phyloP scores from a whole-genome alignment of 2,797 vertebrate genomes.

The Mionectes olivaceus region DNA sequence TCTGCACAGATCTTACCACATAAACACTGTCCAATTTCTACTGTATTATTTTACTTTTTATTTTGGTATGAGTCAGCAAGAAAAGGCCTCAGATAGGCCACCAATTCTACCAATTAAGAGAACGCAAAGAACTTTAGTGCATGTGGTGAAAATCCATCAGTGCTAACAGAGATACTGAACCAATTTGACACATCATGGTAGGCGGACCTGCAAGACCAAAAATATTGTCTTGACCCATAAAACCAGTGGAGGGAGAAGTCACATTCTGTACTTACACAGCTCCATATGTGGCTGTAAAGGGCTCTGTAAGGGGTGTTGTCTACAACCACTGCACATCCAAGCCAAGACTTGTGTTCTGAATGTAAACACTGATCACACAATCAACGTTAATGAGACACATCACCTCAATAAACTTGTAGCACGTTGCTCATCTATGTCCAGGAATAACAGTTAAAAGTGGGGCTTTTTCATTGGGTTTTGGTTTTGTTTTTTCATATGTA shows the following conservation, averaged over 20 bases:
- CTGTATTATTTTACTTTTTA: background rate
- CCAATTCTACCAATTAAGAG: background rate
- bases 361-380: background rate
- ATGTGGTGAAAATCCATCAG: background rate
- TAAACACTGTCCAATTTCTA: background rate
- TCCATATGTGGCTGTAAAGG: background rate
- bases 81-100: background rate
- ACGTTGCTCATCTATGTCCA: background rate
- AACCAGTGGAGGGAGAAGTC: conserved; percentile 7
- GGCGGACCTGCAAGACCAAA: background rate
- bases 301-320: background rate
- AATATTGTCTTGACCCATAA: background rate
- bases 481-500: background rate
- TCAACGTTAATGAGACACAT: rapidly evolving
- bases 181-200: background rate
- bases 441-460: background rate
- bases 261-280: background rate
- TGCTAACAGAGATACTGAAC: background rate
- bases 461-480: rapidly evolving
- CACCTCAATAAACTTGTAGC: background rate
- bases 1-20: background rate
- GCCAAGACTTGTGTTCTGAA: background rate
- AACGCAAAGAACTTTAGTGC: background rate
- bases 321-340: background rate
- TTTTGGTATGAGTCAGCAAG: background rate